phyloP scores from a whole-genome alignment of 92 coral and sea anemone genomes.

The Zoanthus solanderi region DNA sequence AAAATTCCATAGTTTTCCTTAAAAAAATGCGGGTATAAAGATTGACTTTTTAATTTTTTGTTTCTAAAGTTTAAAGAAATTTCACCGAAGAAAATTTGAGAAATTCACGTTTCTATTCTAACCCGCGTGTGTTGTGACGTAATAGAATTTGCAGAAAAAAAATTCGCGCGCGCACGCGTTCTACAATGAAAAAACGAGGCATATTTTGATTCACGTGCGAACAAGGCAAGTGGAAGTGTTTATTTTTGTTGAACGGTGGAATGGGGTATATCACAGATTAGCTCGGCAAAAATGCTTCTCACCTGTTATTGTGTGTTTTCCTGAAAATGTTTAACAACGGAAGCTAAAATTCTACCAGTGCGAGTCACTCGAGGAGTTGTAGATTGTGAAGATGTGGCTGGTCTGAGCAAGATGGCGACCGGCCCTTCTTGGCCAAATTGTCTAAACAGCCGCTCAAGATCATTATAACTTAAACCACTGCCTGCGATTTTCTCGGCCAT shows the following conservation, averaged over 20 bases:
- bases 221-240: not conserved
- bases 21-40: not conserved
- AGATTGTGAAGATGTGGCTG: constrained; percentile 14
- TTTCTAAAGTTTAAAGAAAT: too few species aligned
- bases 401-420: constrained; percentile 34
- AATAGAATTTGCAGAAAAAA: too few species aligned
- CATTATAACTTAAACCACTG: not conserved
- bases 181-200: not conserved
- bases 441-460: constrained; percentile 33
- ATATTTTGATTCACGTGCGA: not conserved
- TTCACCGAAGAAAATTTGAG: too few species aligned
- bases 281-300: too few species aligned
- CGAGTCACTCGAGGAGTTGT: not conserved
- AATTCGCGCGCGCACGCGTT: not conserved
- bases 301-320: too few species aligned
- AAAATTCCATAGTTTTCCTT: too few species aligned
- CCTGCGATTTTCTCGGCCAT: too few species aligned
- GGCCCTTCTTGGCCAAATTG: constrained; percentile 36
- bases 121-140: not conserved
- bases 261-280: too few species aligned
- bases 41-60: not conserved
- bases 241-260: too few species aligned
- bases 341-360: not conserved
- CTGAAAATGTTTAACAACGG: too few species aligned
- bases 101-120: too few species aligned